Base-by-base conservation (phyloP, 2,113 vertebrate genomes). In the Oncorhynchus keta region DNA sequence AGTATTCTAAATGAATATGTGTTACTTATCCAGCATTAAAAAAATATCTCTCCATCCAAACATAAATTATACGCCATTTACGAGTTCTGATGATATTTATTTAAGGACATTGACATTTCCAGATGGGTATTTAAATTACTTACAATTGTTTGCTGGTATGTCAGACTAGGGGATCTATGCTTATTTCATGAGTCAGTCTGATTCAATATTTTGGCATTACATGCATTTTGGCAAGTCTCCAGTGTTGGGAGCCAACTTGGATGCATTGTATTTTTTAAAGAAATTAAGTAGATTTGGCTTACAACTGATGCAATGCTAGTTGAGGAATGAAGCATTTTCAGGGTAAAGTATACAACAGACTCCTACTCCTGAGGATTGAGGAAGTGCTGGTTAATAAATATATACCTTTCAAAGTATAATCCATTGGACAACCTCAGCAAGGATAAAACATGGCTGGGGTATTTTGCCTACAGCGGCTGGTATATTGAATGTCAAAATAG, bases 1-100 rank as follows among this genome's bases (percentile, higher is more conserved):
- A 81, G 77, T 77, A 72, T 45, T 76, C 35, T 28, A 32, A 74
- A 79, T 81, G 45, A 73, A 84, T 78, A 81, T 84, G 73, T 73
- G 79, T 76, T 67, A 26, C 26, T 28, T 67, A 16, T 32, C 5
- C 11, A 67, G 18, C 22, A 65, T 64, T 13, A 67, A 67, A 26
- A 16, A 28, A 18, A 32, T 39, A 22, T 45, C 9, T 49, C 20
- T 70, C 35, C 16, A 9, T 70, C 12, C 68, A 48, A 48, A 22
- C 68, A 48, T 24, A 79, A 48, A 76, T 18, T 71, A 35, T 76
- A 68, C 5, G 20, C 39, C 9, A 5, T 72, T 72, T 79, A 72
- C 39, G 13, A 61, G 55, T 75, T 76, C 20, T 4, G 65, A 67
- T 67, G 65, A 67, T 5, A 18, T 18, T 18, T 45, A 39, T 32